Percentiles rank a stretch among this genome's conserved stretches.
phyloP scores from a whole-genome alignment of 23 tunicate genomes.

The Ascidia mentula region DNA sequence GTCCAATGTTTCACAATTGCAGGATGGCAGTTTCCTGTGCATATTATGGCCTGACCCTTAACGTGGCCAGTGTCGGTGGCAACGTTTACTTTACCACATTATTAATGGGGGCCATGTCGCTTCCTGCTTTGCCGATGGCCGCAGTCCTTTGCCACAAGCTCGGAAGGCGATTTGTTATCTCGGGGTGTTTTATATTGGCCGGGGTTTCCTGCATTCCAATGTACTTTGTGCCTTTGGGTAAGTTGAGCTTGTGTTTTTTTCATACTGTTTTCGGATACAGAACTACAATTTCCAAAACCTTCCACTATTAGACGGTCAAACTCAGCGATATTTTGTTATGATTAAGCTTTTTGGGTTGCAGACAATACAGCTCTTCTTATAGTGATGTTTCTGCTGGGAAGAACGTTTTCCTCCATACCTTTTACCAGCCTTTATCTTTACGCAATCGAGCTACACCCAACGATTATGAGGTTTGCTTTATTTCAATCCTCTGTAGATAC shows the following conservation, averaged over 20 bases:
- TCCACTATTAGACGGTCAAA: too few relatives aligned
- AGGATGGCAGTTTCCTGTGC: constrained; percentile 44
- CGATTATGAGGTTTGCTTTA: constrained; percentile 37
- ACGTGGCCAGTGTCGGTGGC: constrained; percentile 43
- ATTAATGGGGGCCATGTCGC: constrained; percentile 18
- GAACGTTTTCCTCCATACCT: constrained; percentile 23
- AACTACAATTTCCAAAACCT: too few relatives aligned
- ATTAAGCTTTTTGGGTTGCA: not conserved
- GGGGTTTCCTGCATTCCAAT: constrained; percentile 24
- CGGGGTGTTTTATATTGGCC: not conserved
- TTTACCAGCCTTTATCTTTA: constrained; percentile 24
- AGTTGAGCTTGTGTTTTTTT: too few relatives aligned
- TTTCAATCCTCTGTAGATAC: too few relatives aligned
- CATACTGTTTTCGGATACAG: too few relatives aligned
- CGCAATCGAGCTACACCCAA: constrained; percentile 34
- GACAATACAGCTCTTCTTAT: not conserved
- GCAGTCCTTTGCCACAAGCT: not conserved
- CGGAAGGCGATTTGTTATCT: constrained; percentile 34
- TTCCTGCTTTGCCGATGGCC: constrained; percentile 20
- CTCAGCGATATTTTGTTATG: too few relatives aligned
- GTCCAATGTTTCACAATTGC: not conserved
- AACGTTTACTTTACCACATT: constrained; percentile 27
- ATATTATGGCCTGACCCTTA: constrained; percentile 53
- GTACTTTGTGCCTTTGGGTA: constrained; percentile 25
- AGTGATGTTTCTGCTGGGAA: not conserved